Evolutionary conservation across 2,888 invertebrate genomes (phyloP), one percentile per base, ranked within the genome.

Genomic region (Scaptomyza tumidula): DNA sequence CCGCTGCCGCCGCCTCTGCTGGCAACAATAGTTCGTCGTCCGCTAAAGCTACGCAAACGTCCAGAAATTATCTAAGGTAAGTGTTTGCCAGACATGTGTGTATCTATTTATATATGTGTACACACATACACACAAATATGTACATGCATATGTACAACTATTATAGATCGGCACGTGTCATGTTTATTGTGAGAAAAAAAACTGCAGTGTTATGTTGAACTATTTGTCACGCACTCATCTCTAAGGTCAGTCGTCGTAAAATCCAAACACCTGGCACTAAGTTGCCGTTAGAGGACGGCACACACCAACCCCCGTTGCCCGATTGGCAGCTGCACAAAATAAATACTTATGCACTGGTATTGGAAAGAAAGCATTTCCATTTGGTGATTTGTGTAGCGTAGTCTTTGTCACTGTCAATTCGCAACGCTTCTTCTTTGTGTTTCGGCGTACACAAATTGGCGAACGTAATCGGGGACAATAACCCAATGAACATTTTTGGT

Each of bases 1-100:
- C 24, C 24, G 24, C 24, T 3, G 3, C 1, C 69, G 37, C 57
- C 64, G 45, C 49, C 27, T 44, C 66, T 46, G 62, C 68, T 69
- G 69, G 63, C 63, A 70, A 62, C 53, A 82, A 71, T 75, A 86
- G 85, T 84, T 85, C 90, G 74, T 89, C 89, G 66, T 86, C 86
- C 84, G 80, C 78, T 71, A 82, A 82, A 83, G 70, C 82, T 64
- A 79, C 87, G 56, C 85, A 87, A 83, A 83, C 91, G 77, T 91
- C 91, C 63, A 91, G 90, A 78, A 91, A 91, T 83, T 91, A 91
- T 86, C 88, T 91, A 84, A 91, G 91, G 91, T 91, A 88, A 90
- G 88, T 88, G 78, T 69, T 83, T 80, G 61, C 46, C 60, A 33
- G 16, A 37, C 16, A 52, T n/a, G 29, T 7, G 61, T 10, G 16